A percentile compares a stretch with the other conserved stretches of the same genome.
These are phyloP conservation scores for Palaemon carinicauda DNA, from an alignment of 1,140 invertebrate species.

Conservation along the genomic window DNA sequence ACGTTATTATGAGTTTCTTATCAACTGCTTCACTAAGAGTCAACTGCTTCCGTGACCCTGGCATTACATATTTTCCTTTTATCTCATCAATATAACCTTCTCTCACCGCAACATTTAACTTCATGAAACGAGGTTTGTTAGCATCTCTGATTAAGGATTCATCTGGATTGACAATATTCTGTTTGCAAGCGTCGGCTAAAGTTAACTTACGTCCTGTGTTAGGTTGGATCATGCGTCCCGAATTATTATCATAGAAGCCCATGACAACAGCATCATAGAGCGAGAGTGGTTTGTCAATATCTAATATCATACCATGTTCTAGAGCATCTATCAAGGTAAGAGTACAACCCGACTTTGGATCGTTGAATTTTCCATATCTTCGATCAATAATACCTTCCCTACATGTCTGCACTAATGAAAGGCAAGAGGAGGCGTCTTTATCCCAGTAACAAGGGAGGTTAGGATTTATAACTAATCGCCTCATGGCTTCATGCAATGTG, in stretches of 20 bases:
- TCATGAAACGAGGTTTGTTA: slow-evolving; percentile 75
- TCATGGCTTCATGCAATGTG: slow-evolving; percentile 84
- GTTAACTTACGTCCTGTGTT: slow-evolving; percentile 78
- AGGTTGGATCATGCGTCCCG: slow-evolving; percentile 82
- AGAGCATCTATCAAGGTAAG: slow-evolving; percentile 78
- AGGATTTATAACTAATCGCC: slow-evolving; percentile 80
- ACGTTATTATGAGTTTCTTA: slow-evolving; percentile 78
- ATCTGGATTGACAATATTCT: slow-evolving; percentile 83
- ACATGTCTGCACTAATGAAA: slow-evolving; percentile 81
- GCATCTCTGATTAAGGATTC: slow-evolving; percentile 81
- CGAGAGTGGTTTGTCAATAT: slow-evolving; percentile 82
- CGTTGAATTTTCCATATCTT: slow-evolving; percentile 78
- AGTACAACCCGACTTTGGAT: slow-evolving; percentile 68
- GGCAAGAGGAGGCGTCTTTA: slow-evolving; percentile 73
- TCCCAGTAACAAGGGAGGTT: slow-evolving; percentile 83
- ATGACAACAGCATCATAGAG: slow-evolving; percentile 84
- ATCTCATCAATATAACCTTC: slow-evolving; percentile 78
- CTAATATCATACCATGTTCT: slow-evolving; percentile 79
- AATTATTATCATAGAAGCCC: slow-evolving; percentile 79
- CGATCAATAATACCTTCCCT: slow-evolving; percentile 84
- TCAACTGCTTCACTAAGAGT: slow-evolving; percentile 77
- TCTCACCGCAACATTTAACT: slow-evolving; percentile 78
- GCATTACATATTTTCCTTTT: slow-evolving; percentile 74
- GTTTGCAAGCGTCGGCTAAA: slow-evolving; percentile 79
- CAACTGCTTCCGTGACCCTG: slow-evolving; percentile 70